A percentile compares a stretch with the other conserved stretches of the same genome.
These are phyloP conservation scores for Nothocercus julius DNA, from an alignment of 2,113 vertebrate species.

Conservation along the genomic window DNA sequence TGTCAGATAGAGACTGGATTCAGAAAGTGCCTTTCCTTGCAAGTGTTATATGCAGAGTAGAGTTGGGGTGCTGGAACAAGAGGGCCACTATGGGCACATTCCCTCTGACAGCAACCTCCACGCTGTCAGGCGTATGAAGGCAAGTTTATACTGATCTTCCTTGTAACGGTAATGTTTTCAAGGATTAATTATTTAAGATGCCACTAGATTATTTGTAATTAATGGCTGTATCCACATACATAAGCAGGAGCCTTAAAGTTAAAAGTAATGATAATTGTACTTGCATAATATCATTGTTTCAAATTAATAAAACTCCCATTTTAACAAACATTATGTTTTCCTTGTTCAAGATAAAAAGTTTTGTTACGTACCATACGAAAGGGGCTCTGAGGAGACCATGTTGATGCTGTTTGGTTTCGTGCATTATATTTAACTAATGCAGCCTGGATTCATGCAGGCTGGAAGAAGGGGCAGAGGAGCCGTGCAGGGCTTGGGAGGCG, in stretches of 20 bases:
- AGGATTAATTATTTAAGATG: not conserved
- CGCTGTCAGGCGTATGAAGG: not conserved
- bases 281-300: not conserved
- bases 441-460: not conserved
- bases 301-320: not conserved
- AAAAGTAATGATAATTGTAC: not conserved
- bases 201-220: not conserved
- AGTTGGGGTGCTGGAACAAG: not conserved
- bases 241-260: not conserved
- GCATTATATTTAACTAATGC: not conserved
- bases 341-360: not conserved
- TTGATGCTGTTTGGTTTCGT: not conserved
- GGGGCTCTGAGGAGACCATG: not conserved
- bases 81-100: not conserved
- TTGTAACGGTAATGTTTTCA: not conserved
- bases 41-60: not conserved
- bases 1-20: conserved; percentile 17
- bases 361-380: not conserved
- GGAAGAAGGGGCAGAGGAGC: not conserved
- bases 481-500: rapidly evolving
- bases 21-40: not conserved
- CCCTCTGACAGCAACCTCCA: not conserved
- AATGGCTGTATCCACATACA: not conserved
- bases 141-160: not conserved
- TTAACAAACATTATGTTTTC: not conserved